Evolutionary conservation across 2,888 invertebrate species (phyloP).

Genomic region (Eumacrocentrus americanus): DNA sequence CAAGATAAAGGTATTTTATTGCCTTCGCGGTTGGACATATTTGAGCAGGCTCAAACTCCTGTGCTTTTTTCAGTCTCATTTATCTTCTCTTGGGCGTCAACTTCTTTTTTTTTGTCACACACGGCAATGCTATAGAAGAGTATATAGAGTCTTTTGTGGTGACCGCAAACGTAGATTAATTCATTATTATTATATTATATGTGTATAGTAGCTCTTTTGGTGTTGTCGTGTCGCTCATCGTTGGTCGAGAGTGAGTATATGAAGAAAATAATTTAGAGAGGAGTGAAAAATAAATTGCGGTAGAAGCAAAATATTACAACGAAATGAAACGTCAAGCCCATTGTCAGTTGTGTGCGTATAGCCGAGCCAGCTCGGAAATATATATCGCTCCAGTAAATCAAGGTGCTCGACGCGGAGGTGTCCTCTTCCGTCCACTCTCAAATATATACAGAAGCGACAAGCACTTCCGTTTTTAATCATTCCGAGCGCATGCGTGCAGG

Average conservation of each 20-base stretch:
- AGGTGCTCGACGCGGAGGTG: conserved; percentile 31
- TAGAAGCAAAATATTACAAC: conserved; percentile 45
- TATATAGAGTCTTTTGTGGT: too few relatives aligned
- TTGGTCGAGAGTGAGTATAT: not conserved
- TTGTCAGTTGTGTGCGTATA: conserved; percentile 52
- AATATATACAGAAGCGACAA: conserved; percentile 42
- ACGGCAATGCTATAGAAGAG: too few relatives aligned
- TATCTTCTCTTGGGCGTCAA: not conserved
- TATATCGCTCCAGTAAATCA: conserved; percentile 52
- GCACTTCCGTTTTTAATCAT: conserved; percentile 55
- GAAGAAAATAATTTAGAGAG: not conserved
- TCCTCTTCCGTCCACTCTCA: conserved; percentile 37
- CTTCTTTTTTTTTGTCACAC: too few relatives aligned
- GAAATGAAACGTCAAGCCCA: conserved; percentile 61
- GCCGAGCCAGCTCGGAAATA: conserved; percentile 52
- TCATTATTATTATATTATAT: not conserved
- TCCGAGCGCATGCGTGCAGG: conserved; percentile 22
- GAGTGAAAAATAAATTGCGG: not conserved
- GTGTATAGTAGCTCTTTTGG: too few relatives aligned
- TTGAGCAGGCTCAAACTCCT: conserved; percentile 32
- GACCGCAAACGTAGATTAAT: not conserved
- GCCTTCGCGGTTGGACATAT: conserved; percentile 48
- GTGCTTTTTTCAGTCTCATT: conserved; percentile 10
- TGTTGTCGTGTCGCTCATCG: not conserved
- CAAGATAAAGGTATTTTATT: conserved; percentile 62